These are phyloP conservation scores for Cacatua alba DNA, from an alignment of 2,113 vertebrate species.

Conservation along the genomic window DNA sequence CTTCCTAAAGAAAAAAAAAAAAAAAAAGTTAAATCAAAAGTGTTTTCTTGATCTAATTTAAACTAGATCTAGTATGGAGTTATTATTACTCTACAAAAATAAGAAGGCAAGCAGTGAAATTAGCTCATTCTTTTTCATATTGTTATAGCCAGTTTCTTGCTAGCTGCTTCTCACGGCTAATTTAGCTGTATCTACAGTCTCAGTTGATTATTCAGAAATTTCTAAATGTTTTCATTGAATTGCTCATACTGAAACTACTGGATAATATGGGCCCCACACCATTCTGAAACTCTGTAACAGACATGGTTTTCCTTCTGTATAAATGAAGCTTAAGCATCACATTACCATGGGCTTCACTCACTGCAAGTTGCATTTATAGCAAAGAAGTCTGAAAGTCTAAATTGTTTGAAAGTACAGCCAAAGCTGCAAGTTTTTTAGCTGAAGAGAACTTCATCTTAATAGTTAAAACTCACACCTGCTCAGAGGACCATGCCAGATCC, in stretches of 20 bases:
- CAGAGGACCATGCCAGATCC: neutral
- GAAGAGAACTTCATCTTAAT: neutral
- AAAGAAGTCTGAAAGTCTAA: neutral
- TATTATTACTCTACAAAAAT: neutral
- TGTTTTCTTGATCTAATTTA: neutral
- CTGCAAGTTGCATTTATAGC: neutral
- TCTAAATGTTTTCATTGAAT: neutral
- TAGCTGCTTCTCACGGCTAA: neutral
- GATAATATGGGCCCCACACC: neutral
- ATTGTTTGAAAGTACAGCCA: neutral
- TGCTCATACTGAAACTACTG: neutral
- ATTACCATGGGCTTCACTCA: neutral
- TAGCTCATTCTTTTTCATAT: neutral
- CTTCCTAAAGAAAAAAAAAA: neutral
- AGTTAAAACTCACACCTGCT: slow-evolving; percentile 16
- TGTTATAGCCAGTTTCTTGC: neutral
- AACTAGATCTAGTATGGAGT: neutral
- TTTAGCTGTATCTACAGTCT: neutral
- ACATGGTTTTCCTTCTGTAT: neutral
- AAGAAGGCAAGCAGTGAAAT: neutral
- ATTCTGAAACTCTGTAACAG: neutral
- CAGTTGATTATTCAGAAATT: neutral
- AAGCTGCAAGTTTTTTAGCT: neutral
- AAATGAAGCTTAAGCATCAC: neutral
- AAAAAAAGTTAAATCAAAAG: neutral